These are phyloP conservation scores for Pegea sp. DNA, from an alignment of 23 tunicate genomes.

Conservation along the genomic window DNA sequence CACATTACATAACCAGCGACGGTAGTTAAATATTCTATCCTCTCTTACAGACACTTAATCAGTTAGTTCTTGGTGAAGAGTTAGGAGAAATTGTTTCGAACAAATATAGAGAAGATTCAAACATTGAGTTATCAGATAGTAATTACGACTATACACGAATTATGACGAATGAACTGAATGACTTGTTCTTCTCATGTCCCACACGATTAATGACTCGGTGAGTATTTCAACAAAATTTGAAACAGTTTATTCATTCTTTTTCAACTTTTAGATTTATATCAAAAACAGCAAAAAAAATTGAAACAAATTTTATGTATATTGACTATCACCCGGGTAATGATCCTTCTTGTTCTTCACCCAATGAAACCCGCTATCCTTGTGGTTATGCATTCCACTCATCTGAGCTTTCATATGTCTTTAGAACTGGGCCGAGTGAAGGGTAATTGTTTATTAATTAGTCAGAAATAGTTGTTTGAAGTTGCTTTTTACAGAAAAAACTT, in stretches of 20 bases:
- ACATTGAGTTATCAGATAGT: neutral
- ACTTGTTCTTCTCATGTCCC: slow-evolving; percentile 61
- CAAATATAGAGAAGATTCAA: slow-evolving; percentile 1
- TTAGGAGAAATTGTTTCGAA: slow-evolving; percentile 4
- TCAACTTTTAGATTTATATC: no score
- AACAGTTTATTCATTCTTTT: no score
- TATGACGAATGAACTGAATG: slow-evolving; percentile 40
- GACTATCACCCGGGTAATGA: no score
- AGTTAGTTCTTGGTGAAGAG: slow-evolving; percentile 13
- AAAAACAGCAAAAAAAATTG: no score
- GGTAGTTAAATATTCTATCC: neutral
- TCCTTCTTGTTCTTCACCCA: no score
- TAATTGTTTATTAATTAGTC: slow-evolving; percentile 2
- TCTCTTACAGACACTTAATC: slow-evolving; percentile 7
- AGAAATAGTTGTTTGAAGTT: neutral
- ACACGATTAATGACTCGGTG: slow-evolving; percentile 61
- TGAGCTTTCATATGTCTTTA: slow-evolving; percentile 45
- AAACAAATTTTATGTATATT: no score
- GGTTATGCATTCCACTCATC: slow-evolving; percentile 73
- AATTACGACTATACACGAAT: slow-evolving; percentile 17
- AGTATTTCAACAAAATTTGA: neutral
- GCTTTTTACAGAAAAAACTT: slow-evolving; percentile 9
- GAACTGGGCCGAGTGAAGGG: slow-evolving; percentile 45
- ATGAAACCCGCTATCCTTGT: slow-evolving; percentile 7
- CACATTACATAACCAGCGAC: no score